These are phyloP conservation scores for Melanocharis versteri DNA, from an alignment of 2,113 vertebrate genomes.

Conservation along the genomic window DNA sequence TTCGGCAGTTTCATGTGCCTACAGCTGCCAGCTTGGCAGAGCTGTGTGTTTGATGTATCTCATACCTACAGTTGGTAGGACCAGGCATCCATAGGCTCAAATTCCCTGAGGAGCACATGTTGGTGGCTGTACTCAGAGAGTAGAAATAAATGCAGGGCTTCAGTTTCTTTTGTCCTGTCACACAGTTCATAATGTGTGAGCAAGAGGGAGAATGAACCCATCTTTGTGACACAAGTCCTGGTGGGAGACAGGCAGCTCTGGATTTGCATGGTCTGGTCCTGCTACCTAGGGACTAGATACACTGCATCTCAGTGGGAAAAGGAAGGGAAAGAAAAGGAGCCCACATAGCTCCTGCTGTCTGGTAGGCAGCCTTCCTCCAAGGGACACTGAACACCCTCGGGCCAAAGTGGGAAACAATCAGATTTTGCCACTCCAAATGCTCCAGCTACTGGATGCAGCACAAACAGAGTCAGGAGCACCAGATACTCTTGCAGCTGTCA, in stretches of 20 bases:
- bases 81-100: not conserved
- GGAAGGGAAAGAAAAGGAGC: not conserved
- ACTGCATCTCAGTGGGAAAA: not conserved
- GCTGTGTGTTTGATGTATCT: not conserved
- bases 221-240: not conserved
- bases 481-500: not conserved
- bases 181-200: not conserved
- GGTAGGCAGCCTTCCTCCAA: not conserved
- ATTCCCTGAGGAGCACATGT: not conserved
- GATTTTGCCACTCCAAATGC: not conserved
- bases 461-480: not conserved
- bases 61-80: not conserved
- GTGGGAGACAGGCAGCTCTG: not conserved
- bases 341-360: not conserved
- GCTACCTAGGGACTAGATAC: not conserved
- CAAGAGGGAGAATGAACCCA: not conserved
- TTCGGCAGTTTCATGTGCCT: not conserved
- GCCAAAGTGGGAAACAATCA: not conserved
- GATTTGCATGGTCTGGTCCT: not conserved
- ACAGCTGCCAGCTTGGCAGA: not conserved
- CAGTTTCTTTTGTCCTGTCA: not conserved
- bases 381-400: rapidly evolving
- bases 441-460: not conserved
- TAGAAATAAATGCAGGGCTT: not conserved
- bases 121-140: not conserved